Percentiles rank a stretch among this genome's conserved stretches.
Evolutionary conservation across 2,797 vertebrate species (phyloP).

Genomic region (Neoniphon sammara): DNA sequence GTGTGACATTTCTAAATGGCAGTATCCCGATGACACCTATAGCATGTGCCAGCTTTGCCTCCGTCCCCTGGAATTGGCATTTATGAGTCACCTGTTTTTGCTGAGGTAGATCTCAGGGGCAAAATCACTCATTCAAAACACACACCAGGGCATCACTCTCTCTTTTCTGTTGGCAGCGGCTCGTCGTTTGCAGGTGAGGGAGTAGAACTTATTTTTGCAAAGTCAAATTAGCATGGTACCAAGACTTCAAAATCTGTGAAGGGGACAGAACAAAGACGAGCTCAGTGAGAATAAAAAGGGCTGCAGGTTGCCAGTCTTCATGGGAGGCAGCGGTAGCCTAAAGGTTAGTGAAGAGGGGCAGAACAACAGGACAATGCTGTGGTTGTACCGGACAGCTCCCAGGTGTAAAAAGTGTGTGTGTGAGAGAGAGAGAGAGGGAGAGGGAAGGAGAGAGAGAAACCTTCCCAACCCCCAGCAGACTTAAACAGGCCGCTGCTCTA

Average conservation of each 20-base stretch:
- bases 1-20: constrained; percentile 84
- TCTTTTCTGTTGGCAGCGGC: constrained; percentile 66
- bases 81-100: constrained; percentile 79
- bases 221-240: constrained; percentile 68
- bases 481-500: constrained; percentile 3
- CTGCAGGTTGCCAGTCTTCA: constrained; percentile 10
- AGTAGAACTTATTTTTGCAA: constrained; percentile 66
- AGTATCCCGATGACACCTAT: constrained; percentile 72
- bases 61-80: constrained; percentile 76
- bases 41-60: constrained; percentile 73
- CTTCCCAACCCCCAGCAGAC: neutral
- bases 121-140: constrained; percentile 76
- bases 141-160: constrained; percentile 66
- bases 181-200: constrained; percentile 46
- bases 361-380: neutral
- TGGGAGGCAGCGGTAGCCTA: constrained; percentile 27
- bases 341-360: constrained; percentile 37
- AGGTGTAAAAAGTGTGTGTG: no score
- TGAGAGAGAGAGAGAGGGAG: neutral
- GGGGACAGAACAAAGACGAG: constrained; percentile 47
- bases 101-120: constrained; percentile 73
- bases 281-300: constrained; percentile 49
- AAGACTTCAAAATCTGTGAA: constrained; percentile 51
- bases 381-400: neutral
- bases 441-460: neutral